Conservation (phyloP, 1,140 invertebrate genomes). For the Microplitis mediator region DNA sequence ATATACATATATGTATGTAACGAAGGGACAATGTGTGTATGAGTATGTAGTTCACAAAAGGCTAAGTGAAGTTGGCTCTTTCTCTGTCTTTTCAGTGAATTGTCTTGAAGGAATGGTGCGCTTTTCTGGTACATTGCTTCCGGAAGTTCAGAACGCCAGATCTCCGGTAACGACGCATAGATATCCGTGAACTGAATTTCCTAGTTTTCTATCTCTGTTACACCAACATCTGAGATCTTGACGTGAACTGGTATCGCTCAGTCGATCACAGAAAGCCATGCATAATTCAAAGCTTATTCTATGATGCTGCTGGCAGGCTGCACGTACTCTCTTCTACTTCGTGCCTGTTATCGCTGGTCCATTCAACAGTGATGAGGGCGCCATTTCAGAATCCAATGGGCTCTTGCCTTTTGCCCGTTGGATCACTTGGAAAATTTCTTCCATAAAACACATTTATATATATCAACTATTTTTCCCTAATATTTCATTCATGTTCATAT, state of each 20-base stretch:
- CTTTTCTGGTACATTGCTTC: conserved; percentile 11
- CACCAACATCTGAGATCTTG: neutral
- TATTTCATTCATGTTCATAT: neutral
- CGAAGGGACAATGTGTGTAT: neutral
- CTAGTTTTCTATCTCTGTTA: neutral
- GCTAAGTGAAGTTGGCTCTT: neutral
- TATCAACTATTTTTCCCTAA: neutral
- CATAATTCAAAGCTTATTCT: conserved; percentile 30
- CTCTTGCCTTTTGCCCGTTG: conserved; percentile 2
- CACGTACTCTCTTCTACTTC: neutral
- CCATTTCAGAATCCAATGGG: neutral
- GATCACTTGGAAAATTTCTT: conserved; percentile 2
- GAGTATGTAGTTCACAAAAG: neutral
- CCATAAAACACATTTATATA: neutral
- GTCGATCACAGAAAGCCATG: conserved; percentile 26
- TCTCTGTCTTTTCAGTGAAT: neutral
- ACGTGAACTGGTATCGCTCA: conserved; percentile 8
- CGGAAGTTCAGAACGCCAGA: conserved; percentile 10
- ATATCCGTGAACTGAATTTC: conserved; percentile 20
- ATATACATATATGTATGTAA: neutral
- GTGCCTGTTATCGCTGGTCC: neutral
- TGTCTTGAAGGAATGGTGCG: conserved; percentile 6
- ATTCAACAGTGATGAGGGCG: conserved; percentile 17
- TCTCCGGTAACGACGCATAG: conserved; percentile 13
- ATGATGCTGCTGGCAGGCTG: neutral